phyloP scores from a whole-genome alignment of 1,140 invertebrate species.

The Vanessa tameamea region DNA sequence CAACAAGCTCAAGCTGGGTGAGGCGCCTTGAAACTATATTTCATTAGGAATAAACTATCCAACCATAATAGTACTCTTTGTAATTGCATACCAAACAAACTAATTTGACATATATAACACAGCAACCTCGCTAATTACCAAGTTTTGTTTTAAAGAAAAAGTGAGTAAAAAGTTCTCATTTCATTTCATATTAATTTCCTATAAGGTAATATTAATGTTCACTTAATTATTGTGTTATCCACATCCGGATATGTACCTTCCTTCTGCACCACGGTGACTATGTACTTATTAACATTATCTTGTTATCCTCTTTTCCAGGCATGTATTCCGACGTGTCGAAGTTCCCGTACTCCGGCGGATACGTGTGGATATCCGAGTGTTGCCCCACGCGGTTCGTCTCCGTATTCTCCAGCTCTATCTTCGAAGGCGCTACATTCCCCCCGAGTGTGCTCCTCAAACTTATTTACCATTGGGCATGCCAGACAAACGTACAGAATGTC shows the following conservation, averaged over 20 bases:
- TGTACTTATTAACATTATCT: not conserved
- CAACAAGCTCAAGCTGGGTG: constrained; percentile 86
- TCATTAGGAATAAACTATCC: too few relatives aligned
- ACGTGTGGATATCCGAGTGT: constrained; percentile 93
- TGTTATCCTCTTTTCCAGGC: constrained; percentile 69
- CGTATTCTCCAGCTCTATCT: constrained; percentile 92
- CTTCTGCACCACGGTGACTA: not conserved
- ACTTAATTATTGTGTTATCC: too few relatives aligned
- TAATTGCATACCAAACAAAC: too few relatives aligned
- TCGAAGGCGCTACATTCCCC: constrained; percentile 90
- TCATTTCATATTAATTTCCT: too few relatives aligned
- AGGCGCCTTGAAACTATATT: constrained; percentile 20
- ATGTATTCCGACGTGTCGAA: constrained; percentile 92
- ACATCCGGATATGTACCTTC: too few relatives aligned
- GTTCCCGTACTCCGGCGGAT: constrained; percentile 92
- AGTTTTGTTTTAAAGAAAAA: too few relatives aligned
- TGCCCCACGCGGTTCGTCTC: constrained; percentile 91
- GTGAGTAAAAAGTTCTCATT: too few relatives aligned
- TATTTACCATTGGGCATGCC: constrained; percentile 94
- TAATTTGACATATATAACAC: too few relatives aligned
- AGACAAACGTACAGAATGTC: constrained; percentile 93
- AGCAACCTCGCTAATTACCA: too few relatives aligned
- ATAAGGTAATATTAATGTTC: too few relatives aligned
- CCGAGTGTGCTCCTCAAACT: constrained; percentile 90
- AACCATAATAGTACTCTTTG: too few relatives aligned